These are phyloP conservation scores for Sebastolobus alascanus DNA, from an alignment of 2,797 vertebrate species.

Conservation along the genomic window DNA sequence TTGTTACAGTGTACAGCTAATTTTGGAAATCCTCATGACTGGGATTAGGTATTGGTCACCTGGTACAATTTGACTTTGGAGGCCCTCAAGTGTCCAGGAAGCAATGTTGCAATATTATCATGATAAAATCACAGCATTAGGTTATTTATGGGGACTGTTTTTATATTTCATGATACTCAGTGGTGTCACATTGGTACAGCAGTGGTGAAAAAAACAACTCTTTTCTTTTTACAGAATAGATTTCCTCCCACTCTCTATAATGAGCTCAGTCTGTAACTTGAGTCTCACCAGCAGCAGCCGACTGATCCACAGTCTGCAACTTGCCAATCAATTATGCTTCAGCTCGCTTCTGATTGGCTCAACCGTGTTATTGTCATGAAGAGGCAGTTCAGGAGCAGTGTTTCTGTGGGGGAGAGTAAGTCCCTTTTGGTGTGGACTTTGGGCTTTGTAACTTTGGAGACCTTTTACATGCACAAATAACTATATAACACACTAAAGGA, in stretches of 20 bases:
- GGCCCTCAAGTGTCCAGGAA: constrained; percentile 30
- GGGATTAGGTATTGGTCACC: not conserved
- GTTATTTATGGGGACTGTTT: not conserved
- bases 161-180: not conserved
- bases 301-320: constrained; percentile 14
- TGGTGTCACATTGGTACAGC: not conserved
- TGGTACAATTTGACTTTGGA: not conserved
- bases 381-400: too few relatives aligned
- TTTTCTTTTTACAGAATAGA: not conserved
- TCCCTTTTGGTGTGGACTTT: too few relatives aligned
- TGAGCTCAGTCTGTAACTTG: not conserved
- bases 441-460: too few relatives aligned
- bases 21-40: not conserved
- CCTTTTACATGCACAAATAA: too few relatives aligned
- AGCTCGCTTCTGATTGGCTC: constrained; percentile 68
- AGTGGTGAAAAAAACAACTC: not conserved
- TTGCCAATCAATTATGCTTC: constrained; percentile 66
- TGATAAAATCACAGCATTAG: not conserved
- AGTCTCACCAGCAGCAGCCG: not conserved
- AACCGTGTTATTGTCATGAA: constrained; percentile 9
- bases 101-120: not conserved
- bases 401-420: too few relatives aligned
- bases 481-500: too few relatives aligned
- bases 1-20: not conserved
- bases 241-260: too few relatives aligned